Percentiles rank a stretch among this genome's conserved stretches.
These are phyloP conservation scores for Muschampia plurimacula DNA, from an alignment of 2,888 invertebrate genomes.

Conservation along the genomic window DNA sequence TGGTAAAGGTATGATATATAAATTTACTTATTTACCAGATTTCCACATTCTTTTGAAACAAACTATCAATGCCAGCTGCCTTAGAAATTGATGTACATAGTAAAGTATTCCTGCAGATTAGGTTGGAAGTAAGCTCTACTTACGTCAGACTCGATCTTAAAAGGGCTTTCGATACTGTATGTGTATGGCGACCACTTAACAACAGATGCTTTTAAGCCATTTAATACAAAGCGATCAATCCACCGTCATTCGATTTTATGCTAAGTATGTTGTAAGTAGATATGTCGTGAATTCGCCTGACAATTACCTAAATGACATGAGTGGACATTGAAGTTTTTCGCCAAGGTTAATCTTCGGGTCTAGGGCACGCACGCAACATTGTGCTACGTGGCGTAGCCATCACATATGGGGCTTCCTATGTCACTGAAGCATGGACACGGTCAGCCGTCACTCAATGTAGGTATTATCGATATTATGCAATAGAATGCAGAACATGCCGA, in stretches of 20 bases:
- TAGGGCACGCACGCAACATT: slow-evolving; percentile 70
- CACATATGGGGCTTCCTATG: slow-evolving; percentile 23
- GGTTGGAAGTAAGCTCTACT: too few species aligned
- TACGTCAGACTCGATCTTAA: too few species aligned
- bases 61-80: too few species aligned
- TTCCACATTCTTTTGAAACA: too few species aligned
- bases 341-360: slow-evolving; percentile 69
- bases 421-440: slow-evolving; percentile 1
- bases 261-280: neutral
- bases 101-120: too few species aligned
- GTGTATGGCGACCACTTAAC: too few species aligned
- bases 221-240: neutral
- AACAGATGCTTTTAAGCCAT: neutral
- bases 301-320: slow-evolving; percentile 32
- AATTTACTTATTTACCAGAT: too few species aligned
- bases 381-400: slow-evolving; percentile 50
- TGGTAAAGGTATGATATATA: too few species aligned
- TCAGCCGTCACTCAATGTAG: neutral
- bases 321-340: slow-evolving; percentile 48
- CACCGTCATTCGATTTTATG: neutral
- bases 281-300: slow-evolving; percentile 3
- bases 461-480: neutral
- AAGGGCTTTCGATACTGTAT: too few species aligned
- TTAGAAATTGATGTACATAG: too few species aligned
- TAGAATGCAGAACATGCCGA: neutral